Conservation (phyloP, 2,113 vertebrate species). For the Catharus fuscescens region DNA sequence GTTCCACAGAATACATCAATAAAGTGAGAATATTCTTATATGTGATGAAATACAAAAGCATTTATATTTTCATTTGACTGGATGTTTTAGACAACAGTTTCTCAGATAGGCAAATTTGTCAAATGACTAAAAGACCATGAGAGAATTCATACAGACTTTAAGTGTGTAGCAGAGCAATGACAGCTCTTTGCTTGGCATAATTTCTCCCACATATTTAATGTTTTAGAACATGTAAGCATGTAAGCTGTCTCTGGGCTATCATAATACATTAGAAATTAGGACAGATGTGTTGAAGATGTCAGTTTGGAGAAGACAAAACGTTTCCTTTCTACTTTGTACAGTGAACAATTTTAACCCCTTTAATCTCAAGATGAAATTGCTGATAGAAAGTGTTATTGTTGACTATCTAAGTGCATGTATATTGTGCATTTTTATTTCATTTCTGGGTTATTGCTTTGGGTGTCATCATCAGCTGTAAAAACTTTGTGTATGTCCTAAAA, state of each 20-base stretch:
- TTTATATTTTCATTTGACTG: background rate
- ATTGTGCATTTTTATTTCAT: background rate
- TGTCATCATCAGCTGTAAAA: background rate
- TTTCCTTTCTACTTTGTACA: background rate
- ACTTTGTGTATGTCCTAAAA: background rate
- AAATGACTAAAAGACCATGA: background rate
- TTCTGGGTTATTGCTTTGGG: background rate
- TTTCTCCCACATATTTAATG: background rate
- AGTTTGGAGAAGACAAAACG: background rate
- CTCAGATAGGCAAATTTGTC: background rate
- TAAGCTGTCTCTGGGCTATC: background rate
- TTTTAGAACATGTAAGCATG: background rate
- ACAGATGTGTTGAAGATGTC: background rate
- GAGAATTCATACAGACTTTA: background rate
- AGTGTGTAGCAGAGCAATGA: background rate
- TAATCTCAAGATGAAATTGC: background rate
- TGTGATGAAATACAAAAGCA: background rate
- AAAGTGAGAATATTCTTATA: conserved; percentile 84
- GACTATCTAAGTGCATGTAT: background rate
- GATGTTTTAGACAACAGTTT: background rate
- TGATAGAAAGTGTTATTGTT: background rate
- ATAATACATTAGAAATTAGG: background rate
- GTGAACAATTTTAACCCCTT: background rate
- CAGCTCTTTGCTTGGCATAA: background rate
- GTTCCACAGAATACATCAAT: conserved; percentile 92